A percentile compares a stretch with the other conserved stretches of the same genome.
Evolutionary conservation across 1,140 invertebrate genomes (phyloP).

Genomic region (Conopomorpha cramerella): DNA sequence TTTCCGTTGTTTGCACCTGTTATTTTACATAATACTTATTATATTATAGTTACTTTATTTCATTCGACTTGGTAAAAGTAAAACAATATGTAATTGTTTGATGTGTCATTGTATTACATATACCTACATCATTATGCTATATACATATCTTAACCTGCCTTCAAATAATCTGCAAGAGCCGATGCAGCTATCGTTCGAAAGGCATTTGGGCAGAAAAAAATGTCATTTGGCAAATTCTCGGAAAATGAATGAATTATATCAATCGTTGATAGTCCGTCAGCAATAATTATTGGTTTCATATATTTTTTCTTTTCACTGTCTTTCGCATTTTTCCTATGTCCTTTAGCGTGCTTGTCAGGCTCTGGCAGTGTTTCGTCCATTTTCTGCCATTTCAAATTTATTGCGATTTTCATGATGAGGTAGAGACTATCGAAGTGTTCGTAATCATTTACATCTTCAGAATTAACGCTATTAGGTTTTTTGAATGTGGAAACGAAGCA

Average conservation of each 20-base stretch:
- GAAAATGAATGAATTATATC: conserved; percentile 29
- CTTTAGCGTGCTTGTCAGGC: conserved; percentile 6
- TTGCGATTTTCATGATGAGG: conserved; percentile 34
- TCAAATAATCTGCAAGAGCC: conserved; percentile 29
- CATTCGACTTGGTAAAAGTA: too few relatives aligned
- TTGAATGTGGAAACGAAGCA: conserved; percentile 32
- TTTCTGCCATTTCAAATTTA: conserved; percentile 15
- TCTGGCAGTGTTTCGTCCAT: conserved; percentile 4
- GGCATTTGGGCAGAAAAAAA: conserved; percentile 30
- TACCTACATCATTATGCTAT: too few relatives aligned
- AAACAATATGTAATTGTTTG: too few relatives aligned
- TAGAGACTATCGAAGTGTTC: conserved; percentile 29
- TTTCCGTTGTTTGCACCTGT: conserved; percentile 22
- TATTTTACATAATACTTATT: too few relatives aligned
- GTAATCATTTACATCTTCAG: conserved; percentile 12
- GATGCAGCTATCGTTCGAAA: conserved; percentile 22
- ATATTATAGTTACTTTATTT: too few relatives aligned
- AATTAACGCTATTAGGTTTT: conserved; percentile 28
- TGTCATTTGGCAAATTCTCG: conserved; percentile 21
- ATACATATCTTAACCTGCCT: conserved; percentile 15
- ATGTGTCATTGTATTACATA: too few relatives aligned
- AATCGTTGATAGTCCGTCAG: conserved; percentile 31
- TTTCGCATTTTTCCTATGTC: conserved; percentile 4
- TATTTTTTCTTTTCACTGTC: conserved; percentile 6
- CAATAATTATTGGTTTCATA: conserved; percentile 27